Conservation (phyloP, 2,113 vertebrate genomes). For the Amphiprion percula region DNA sequence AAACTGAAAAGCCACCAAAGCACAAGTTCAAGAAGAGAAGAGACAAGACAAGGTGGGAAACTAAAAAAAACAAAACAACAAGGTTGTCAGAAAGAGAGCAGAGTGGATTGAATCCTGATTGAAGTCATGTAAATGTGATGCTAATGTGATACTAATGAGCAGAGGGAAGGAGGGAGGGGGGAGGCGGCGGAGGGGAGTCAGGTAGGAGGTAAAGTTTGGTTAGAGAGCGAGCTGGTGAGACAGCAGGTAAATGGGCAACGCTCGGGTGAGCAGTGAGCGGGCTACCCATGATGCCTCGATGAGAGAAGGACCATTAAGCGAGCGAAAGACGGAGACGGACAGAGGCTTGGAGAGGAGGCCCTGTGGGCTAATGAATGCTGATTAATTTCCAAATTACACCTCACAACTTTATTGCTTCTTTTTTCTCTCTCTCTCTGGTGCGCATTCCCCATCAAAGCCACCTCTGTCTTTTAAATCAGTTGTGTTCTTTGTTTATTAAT, state of each 20-base stretch:
- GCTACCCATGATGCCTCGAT: conserved; percentile 70
- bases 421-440: conserved; percentile 30
- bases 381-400: conserved; percentile 81
- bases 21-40: not conserved
- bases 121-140: conserved; percentile 62
- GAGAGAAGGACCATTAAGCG: conserved; percentile 70
- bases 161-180: conserved; percentile 41
- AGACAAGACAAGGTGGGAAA: not conserved
- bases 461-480: conserved; percentile 17
- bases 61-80: not conserved
- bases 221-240: conserved; percentile 79
- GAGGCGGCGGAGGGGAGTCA: conserved; percentile 47
- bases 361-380: conserved; percentile 79
- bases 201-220: conserved; percentile 82
- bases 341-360: conserved; percentile 54
- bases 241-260: conserved; percentile 73
- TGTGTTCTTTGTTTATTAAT: conserved; percentile 34
- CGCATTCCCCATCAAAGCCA: conserved; percentile 24
- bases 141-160: conserved; percentile 77
- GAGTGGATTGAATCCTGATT: conserved; percentile 52
- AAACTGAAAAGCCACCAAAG: not conserved
- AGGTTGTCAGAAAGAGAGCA: conserved; percentile 17
- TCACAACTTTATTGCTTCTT: conserved; percentile 63
- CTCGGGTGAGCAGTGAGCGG: conserved; percentile 78
- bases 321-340: conserved; percentile 37